Evolutionary conservation across 2,888 invertebrate genomes (phyloP).

Genomic region (Linnaemya vulpina): DNA sequence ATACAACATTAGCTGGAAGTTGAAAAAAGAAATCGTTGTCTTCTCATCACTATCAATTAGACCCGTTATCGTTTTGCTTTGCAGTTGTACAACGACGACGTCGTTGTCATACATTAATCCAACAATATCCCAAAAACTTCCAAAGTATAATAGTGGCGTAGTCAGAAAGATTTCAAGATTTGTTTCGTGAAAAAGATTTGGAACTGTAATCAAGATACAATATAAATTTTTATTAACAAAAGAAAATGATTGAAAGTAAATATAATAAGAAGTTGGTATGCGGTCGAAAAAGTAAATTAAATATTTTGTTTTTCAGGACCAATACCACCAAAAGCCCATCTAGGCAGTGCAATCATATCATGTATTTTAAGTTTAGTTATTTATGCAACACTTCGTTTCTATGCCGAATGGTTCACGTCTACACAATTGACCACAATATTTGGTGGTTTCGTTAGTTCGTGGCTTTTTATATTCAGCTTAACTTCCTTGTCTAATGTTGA

Average conservation of each 20-base stretch:
- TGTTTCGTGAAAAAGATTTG: too few relatives aligned
- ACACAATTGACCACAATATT: constrained; percentile 93
- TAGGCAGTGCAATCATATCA: constrained; percentile 89
- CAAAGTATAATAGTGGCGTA: neutral
- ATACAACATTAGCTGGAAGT: too few relatives aligned
- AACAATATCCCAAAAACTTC: neutral
- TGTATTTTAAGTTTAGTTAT: constrained; percentile 91
- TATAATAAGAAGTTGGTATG: neutral
- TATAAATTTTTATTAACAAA: neutral
- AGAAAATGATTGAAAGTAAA: constrained; percentile 68
- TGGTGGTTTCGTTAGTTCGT: constrained; percentile 94
- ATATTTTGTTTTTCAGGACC: constrained; percentile 53
- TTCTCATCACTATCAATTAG: neutral
- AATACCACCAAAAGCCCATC: constrained; percentile 62
- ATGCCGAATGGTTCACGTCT: constrained; percentile 90
- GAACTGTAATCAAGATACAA: neutral
- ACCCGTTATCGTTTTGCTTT: neutral
- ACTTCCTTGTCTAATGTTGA: constrained; percentile 96
- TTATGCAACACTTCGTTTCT: constrained; percentile 97
- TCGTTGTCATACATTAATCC: neutral
- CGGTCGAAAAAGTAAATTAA: neutral
- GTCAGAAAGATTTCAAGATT: neutral
- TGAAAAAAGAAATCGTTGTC: neutral
- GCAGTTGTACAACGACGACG: too few relatives aligned
- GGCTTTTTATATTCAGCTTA: constrained; percentile 92